Percentiles rank a stretch among this genome's conserved stretches.
phyloP scores from a whole-genome alignment of 2,888 invertebrate genomes.

The Hyles lineata region DNA sequence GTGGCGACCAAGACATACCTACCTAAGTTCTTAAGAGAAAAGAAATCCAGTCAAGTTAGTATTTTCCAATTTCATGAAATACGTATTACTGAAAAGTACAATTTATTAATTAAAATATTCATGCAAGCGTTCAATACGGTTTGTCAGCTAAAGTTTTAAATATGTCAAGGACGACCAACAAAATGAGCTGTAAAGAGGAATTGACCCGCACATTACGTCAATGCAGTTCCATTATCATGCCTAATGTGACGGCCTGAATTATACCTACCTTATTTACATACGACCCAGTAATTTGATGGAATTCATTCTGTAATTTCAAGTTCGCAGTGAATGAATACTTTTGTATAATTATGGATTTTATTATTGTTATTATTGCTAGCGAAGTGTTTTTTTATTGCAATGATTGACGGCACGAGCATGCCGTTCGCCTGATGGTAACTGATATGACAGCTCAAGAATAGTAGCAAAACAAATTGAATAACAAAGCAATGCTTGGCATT shows the following conservation, averaged over 20 bases:
- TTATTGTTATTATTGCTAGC: too few relatives aligned
- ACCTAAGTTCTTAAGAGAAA: background rate
- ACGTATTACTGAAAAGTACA: too few relatives aligned
- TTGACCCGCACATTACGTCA: slow-evolving; percentile 21
- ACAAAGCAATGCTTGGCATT: too few relatives aligned
- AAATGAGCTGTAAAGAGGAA: slow-evolving; percentile 25
- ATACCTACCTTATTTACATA: slow-evolving; percentile 11
- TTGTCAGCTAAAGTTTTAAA: background rate
- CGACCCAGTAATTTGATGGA: slow-evolving; percentile 9
- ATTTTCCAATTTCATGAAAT: too few relatives aligned
- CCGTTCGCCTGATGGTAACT: too few relatives aligned
- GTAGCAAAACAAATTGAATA: too few relatives aligned
- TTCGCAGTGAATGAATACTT: background rate
- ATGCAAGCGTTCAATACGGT: background rate
- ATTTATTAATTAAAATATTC: background rate
- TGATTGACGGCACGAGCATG: too few relatives aligned
- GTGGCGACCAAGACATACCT: background rate
- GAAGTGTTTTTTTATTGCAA: too few relatives aligned
- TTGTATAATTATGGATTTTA: background rate
- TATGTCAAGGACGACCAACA: background rate
- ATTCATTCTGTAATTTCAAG: background rate
- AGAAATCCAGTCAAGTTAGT: too few relatives aligned
- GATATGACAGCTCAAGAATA: too few relatives aligned
- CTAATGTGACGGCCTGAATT: background rate
- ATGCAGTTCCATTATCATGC: slow-evolving; percentile 15